A percentile compares a stretch with the other conserved stretches of the same genome.
phyloP scores from a whole-genome alignment of 1,140 invertebrate genomes.

The Drosophila trapezifrons region DNA sequence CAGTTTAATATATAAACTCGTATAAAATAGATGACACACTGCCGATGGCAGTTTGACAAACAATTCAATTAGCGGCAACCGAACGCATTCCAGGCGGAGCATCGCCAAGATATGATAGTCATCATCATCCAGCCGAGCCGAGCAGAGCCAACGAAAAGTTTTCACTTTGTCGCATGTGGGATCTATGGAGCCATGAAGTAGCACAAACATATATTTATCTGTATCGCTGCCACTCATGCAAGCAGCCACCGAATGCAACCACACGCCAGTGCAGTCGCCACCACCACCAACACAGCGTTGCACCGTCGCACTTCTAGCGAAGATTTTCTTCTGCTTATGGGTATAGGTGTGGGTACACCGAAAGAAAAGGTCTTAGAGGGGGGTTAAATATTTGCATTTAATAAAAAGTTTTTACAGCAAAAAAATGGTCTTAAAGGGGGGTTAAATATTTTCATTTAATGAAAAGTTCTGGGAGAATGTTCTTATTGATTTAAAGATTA shows the following conservation, averaged over 20 bases:
- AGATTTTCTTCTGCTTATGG: slow-evolving; percentile 42
- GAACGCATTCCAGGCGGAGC: slow-evolving; percentile 33
- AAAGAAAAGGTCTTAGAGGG: background rate
- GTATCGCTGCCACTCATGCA: slow-evolving; percentile 65
- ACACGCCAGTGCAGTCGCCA: slow-evolving; percentile 62
- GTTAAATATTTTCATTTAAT: no score
- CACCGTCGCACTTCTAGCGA: slow-evolving; percentile 43
- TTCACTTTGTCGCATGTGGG: slow-evolving; percentile 78
- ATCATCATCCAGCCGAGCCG: slow-evolving; percentile 7
- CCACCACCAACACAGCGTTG: slow-evolving; percentile 30
- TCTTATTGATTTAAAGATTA: no score
- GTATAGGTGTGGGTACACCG: background rate
- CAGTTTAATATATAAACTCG: background rate
- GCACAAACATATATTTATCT: slow-evolving; percentile 61
- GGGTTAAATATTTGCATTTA: no score
- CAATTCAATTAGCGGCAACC: slow-evolving; percentile 47
- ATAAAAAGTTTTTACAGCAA: no score
- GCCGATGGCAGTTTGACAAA: slow-evolving; percentile 30
- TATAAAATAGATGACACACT: slow-evolving; percentile 26
- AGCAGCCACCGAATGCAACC: slow-evolving; percentile 52
- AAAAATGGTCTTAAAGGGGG: no score
- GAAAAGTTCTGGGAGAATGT: no score
- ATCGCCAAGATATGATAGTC: slow-evolving; percentile 27
- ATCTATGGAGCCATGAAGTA: slow-evolving; percentile 65
- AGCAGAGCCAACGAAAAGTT: slow-evolving; percentile 54